Base-by-base conservation (phyloP, 2,888 invertebrate species). In the Phytoseiulus persimilis region DNA sequence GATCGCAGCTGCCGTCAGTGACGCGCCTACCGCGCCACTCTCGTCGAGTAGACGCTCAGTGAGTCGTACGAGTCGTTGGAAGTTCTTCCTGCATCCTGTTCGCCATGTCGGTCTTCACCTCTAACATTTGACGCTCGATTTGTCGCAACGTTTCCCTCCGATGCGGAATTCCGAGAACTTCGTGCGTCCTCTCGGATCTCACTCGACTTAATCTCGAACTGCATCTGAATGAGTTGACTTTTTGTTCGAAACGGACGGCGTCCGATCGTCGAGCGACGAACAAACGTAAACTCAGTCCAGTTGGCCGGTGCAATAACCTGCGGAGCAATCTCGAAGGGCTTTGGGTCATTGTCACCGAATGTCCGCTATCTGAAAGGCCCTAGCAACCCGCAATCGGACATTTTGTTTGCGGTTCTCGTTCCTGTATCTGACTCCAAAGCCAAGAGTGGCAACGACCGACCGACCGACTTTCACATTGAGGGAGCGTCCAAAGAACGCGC, bases 331-430 rank as follows among this genome's bases (percentile, higher is more conserved):
- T 33, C 45, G 87, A 45, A 87, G 87, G 87, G 87, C 87, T 87
- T 87, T 87, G 87, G 87, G 87, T 87, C 87, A 87, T 87, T 87
- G 87, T 87, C 87, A 87, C 31, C 87, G 39, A 87, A 87, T 87
- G 32, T 28, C 39, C n/a, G 87, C 87, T 87, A 87, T 87, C 33
- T 32, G 33, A 39, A 45, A 31, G 87, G 39, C 87, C 33, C 11
- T 33, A 33, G 87, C 87, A 87, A 87, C 87, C 32, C 33, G 33
- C 87, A 32, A 31, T 87, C 87, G 87, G 39, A 39, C 39, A 32
- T n/a, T 87, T 33, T 23, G 87, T 32, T 87, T 0, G 32, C 87
- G 32, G 84, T 18, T 84, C 11, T 84, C 31, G 65, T 65, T 65
- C 28, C 65, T 2, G 3, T 32, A 33, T 11, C 83, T 83, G 83